Evolutionary conservation across 2,113 vertebrate genomes (phyloP).

Genomic region (Montifringilla adamsi): DNA sequence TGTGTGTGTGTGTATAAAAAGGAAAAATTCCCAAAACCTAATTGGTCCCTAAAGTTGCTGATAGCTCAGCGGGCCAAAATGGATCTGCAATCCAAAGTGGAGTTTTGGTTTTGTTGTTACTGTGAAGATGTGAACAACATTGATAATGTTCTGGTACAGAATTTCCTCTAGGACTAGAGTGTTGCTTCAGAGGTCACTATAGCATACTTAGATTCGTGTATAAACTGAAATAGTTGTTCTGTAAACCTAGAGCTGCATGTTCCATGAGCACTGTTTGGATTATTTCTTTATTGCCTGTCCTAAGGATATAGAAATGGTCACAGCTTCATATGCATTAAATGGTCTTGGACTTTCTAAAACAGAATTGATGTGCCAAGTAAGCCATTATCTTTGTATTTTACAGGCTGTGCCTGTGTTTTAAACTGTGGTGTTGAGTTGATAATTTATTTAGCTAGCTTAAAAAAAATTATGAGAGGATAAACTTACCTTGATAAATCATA

Average conservation of each 20-base stretch:
- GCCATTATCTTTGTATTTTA: background rate
- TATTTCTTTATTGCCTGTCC: background rate
- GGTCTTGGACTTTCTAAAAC: background rate
- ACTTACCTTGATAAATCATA: background rate
- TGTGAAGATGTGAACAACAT: background rate
- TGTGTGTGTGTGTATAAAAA: background rate
- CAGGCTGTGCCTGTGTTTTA: background rate
- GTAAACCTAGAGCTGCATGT: background rate
- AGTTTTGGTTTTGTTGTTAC: background rate
- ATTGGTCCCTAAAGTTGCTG: background rate
- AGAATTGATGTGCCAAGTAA: background rate
- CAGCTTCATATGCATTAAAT: background rate
- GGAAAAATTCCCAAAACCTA: fast-evolving
- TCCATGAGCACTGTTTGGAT: background rate
- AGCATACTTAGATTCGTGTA: background rate
- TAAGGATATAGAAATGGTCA: background rate
- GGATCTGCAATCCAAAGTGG: background rate
- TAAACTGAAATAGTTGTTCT: background rate
- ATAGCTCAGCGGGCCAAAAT: background rate
- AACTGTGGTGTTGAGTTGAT: background rate
- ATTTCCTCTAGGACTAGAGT: background rate
- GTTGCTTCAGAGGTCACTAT: background rate
- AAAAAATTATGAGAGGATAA: background rate
- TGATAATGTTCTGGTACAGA: background rate
- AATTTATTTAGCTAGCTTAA: background rate